Conservation (phyloP, 2,113 vertebrate species). For the Prietella phreatophila region DNA sequence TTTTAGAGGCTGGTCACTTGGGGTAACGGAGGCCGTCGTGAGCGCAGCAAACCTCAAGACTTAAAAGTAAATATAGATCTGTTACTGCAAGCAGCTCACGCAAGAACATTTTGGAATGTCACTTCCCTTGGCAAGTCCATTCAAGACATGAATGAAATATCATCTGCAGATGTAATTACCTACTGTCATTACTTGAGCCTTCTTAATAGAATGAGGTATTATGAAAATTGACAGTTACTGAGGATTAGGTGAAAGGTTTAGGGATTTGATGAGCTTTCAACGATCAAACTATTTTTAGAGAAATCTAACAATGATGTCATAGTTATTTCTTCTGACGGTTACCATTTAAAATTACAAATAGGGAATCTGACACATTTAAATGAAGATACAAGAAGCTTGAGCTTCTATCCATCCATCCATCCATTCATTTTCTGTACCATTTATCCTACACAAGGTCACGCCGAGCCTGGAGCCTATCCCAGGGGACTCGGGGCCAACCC, state of each 20-base stretch:
- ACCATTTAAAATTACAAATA: background rate
- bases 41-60: background rate
- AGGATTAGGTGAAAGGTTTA: background rate
- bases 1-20: background rate
- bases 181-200: background rate
- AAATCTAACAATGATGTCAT: background rate
- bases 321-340: background rate
- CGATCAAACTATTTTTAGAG: background rate
- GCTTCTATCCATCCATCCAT: no score
- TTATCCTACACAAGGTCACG: no score
- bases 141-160: background rate
- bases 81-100: background rate
- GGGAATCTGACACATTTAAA: background rate
- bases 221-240: background rate
- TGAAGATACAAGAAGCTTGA: background rate
- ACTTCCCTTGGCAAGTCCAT: background rate
- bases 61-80: background rate
- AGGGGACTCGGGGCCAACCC: no score
- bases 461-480: no score
- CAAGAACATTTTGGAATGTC: background rate
- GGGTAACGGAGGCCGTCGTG: no score
- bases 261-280: background rate
- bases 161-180: background rate
- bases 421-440: no score
- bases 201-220: background rate